Base-by-base conservation (phyloP, 2,797 vertebrate genomes). In the Enteromius anoplus region DNA sequence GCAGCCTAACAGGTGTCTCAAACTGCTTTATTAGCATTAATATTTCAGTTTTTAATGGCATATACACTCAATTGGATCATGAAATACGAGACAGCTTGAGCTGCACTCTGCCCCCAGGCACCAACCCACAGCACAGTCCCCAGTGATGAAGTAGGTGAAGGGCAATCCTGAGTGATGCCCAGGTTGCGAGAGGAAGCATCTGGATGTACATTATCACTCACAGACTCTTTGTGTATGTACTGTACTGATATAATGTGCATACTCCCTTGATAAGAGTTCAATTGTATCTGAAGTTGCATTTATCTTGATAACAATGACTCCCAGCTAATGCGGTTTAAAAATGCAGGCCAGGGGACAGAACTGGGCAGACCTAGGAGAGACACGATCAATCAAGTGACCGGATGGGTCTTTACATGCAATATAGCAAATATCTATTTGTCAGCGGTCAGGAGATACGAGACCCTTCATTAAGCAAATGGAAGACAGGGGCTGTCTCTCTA, bases 391-490 rank as follows among this genome's bases (percentile, higher is more conserved):
- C 86, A 86, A 75, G 68, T 81, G 77, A 89, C 83, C 86, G 76
- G 85, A 87, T 90, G 88, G 91, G 88, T 88, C 89, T 90, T 92
- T 85, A 89, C 86, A 85, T 88, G 89, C 86, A 85, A 84, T 88
- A 87, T 86, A 87, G 85, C 75, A 89, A 84, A 85, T 82, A 69
- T 89, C 87, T 89, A 87, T 86, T 77, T 89, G 88, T 89, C 90
- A 86, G 82, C 40, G 83, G 58, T 86, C 89, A 81, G 90, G 89
- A 91, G 89, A 89, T 78, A 64, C 60, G 32, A 60, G 81, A 86
- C 86, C 88, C 91, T 93, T 94, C 92, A 94, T 93, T 93, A 94
- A 91, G 92, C 91, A 93, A 94, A 94, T 94, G 91, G 93, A 93
- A 84, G 71, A 88, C 86, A 58, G 42, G 85, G 89, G 86, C 83